These are phyloP conservation scores for Acronicta leporina DNA, from an alignment of 2,888 invertebrate genomes.

Conservation along the genomic window DNA sequence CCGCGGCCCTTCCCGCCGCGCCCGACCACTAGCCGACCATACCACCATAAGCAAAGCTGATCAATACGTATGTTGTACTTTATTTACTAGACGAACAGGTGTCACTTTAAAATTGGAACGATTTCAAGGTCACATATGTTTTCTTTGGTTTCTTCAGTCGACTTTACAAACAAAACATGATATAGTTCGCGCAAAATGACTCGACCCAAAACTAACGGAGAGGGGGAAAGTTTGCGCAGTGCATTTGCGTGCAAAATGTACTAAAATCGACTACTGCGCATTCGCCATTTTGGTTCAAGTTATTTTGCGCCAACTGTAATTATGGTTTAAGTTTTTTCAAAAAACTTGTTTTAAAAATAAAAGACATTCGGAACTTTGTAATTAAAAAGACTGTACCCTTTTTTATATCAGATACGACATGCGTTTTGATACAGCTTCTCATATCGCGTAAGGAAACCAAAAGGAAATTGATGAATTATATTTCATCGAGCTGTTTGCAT, in stretches of 20 bases:
- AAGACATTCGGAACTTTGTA: slow-evolving; percentile 5
- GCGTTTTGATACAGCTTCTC: slow-evolving; percentile 35
- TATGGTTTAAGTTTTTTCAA: neutral
- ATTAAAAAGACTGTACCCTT: neutral
- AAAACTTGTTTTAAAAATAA: neutral
- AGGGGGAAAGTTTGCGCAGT: too few species aligned
- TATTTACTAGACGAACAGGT: slow-evolving; percentile 9
- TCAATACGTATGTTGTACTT: slow-evolving; percentile 31
- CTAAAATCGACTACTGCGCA: too few species aligned
- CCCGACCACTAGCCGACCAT: slow-evolving; percentile 60
- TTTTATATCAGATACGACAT: neutral
- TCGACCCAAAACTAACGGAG: too few species aligned
- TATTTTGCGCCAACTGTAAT: too few species aligned
- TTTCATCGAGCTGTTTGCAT: slow-evolving; percentile 53
- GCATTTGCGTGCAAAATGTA: too few species aligned
- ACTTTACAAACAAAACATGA: neutral
- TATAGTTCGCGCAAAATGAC: too few species aligned
- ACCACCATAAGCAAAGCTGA: slow-evolving; percentile 6
- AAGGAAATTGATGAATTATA: slow-evolving; percentile 33
- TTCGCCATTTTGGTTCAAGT: too few species aligned
- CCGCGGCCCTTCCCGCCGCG: slow-evolving; percentile 73
- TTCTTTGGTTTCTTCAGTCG: slow-evolving; percentile 1
- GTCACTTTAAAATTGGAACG: slow-evolving; percentile 15
- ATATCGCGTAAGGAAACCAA: slow-evolving; percentile 22
- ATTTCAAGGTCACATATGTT: slow-evolving; percentile 9